Evolutionary conservation across 2,797 vertebrate genomes (phyloP), one percentile per base, ranked within the genome.

Genomic region (Anguilla marmorata): DNA sequence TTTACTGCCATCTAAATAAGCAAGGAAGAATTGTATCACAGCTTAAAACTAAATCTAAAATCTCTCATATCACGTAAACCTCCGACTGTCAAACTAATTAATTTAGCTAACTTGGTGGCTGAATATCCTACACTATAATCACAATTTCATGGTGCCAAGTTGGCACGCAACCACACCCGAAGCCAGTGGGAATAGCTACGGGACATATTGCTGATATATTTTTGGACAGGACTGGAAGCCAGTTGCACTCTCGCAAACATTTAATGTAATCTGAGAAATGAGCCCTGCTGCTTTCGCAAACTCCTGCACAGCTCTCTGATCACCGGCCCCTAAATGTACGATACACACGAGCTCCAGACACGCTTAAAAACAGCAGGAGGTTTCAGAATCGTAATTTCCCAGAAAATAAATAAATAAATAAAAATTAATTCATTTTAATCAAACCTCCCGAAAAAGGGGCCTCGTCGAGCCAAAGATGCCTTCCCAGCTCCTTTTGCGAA

Each of bases 361-460:
- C 58, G 24, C 52, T 60, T 11, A 82, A 33, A 84, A 19, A 27
- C 27, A 66, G n/a, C 45, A 30, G 27, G 56, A 60, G 5, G 54
- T 63, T 52, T 85, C 85, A 63, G 3, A 14, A 21, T 45, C 4
- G 24, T 11, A 27, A 88, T 85, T 60, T 85, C 27, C 5, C 11
- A 33, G 37, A 12, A 56, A 19, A 33, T 37, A 37, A 37, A 37
- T 37, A 37, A 37, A 37, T 37, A 37, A 37, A 37, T 37, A 60
- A 60, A 16, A 9, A 45, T 12, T 72, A 41, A 74, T 74, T 37
- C 58, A n/a, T 72, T 85, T 85, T 74, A 84, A 88, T 33, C 54
- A 69, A 60, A 37, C 33, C 37, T n/a, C 66, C 50, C 48, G 54
- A 88, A 50, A 24, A 79, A 37, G 24, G 24, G 84, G 84, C 72